phyloP scores from a whole-genome alignment of 2,797 vertebrate species.

The Microchirus variegatus region DNA sequence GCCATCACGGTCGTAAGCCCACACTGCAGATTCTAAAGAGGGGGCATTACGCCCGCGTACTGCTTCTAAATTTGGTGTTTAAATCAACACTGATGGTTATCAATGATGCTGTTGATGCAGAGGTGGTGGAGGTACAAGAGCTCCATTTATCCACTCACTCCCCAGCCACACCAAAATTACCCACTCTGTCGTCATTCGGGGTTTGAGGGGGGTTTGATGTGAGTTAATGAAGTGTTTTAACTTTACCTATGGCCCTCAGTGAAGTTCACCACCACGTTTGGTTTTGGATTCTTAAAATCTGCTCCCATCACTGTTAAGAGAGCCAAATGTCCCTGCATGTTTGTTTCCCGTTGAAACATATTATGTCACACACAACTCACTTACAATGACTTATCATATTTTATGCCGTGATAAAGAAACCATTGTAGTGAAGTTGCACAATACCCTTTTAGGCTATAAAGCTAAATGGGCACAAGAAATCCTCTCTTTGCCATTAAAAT shows the following conservation, averaged over 20 bases:
- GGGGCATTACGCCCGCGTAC: conserved; percentile 62
- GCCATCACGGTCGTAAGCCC: conserved; percentile 51
- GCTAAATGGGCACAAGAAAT: not conserved
- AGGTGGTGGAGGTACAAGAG: conserved; percentile 38
- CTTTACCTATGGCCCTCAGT: conserved; percentile 10
- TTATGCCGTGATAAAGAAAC: not conserved
- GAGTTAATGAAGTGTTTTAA: conserved; percentile 30
- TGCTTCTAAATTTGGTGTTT: conserved; percentile 69
- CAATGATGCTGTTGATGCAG: conserved; percentile 62
- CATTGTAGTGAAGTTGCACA: not conserved
- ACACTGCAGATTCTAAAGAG: conserved; percentile 58
- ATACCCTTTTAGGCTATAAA: not conserved
- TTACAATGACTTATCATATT: not conserved
- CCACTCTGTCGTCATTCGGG: conserved; percentile 46
- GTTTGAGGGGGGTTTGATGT: conserved; percentile 19
- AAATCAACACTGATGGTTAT: conserved; percentile 60
- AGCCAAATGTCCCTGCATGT: conserved; percentile 6
- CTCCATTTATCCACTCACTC: conserved; percentile 67
- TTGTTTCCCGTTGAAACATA: conserved; percentile 13
- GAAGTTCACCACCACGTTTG: conserved; percentile 40
- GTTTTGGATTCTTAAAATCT: conserved; percentile 6
- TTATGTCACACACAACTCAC: conserved; percentile 3
- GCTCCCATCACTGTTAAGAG: not conserved
- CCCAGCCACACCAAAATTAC: conserved; percentile 35
- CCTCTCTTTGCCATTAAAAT: conserved; percentile 9